Evolutionary conservation across 2,113 vertebrate species (phyloP).

Genomic region (Mustela nigripes): DNA sequence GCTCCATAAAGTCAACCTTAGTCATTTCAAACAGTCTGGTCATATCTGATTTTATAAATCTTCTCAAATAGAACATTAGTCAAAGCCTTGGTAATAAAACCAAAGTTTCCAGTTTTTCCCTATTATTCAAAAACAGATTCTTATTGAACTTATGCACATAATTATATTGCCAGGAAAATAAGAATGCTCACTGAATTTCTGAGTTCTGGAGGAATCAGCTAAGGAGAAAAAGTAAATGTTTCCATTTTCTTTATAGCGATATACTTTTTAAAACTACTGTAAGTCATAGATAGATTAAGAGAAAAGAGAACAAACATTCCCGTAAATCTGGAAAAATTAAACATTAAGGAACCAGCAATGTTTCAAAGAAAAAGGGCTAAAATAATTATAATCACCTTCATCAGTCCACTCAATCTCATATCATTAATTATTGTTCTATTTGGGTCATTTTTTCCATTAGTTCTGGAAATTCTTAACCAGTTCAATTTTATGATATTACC

Average conservation of each 20-base stretch:
- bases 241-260: background rate
- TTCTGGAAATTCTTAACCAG: background rate
- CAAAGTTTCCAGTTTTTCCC: background rate
- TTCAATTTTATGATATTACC: background rate
- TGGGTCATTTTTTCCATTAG: background rate
- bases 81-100: background rate
- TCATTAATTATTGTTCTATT: background rate
- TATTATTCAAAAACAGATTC: background rate
- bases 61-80: background rate
- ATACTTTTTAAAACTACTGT: background rate
- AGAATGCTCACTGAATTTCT: background rate
- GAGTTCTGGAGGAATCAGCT: background rate
- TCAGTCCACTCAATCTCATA: background rate
- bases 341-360: background rate
- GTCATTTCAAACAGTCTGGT: background rate
- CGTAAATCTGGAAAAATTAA: background rate
- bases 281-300: background rate
- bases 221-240: background rate
- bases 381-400: background rate
- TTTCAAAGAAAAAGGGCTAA: background rate
- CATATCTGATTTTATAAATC: background rate
- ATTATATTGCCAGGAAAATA: background rate
- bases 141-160: background rate
- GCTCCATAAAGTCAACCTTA: background rate
- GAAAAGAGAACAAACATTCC: background rate